Evolutionary conservation across 1,140 invertebrate species (phyloP), one percentile per base, ranked within the genome.

Genomic region (Hestina assimilis): DNA sequence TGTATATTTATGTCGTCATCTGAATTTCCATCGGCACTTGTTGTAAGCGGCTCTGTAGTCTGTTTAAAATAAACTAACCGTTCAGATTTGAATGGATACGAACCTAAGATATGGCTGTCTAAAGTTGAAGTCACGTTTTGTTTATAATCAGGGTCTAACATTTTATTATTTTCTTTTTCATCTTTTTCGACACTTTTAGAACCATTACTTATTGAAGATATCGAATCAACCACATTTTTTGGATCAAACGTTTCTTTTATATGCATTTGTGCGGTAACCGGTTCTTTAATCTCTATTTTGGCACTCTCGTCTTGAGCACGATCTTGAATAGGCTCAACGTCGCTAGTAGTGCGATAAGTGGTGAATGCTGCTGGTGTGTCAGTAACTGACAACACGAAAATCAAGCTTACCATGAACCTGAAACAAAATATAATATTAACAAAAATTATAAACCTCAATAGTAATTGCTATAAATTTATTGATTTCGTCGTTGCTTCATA

Each of bases 221-320:
- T 33, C 14, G 31, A 12, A 6, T 6, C 4, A 14, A 4, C 6
- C 14, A 12, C 6, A 6, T 33, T 47, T 12, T 3, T 6, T 35
- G n/a, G n/a, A n/a, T 11, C 5, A 20, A 19, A n/a, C 15, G 12
- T 35, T 2, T 23, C 45, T n/a, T 19, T 42, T 17, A 29, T 8
- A 23, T 12, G 46, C 5, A 24, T 2, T 9, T 46, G 8, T 19
- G 58, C 58, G 40, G 60, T 42, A 54, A 69, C 67, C 2, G 51
- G 38, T 47, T 48, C 62, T 43, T 57, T 68, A 15, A 60, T 35
- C 28, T 77, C 65, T 38, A 64, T 59, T 62, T 58, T 76, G 63
- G 26, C 40, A 70, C 50, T 45, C 29, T 74, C 75, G 48, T 71
- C 69, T 35, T 53, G 68, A n/a, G 53, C 47, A 6, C 80, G 60